Percentiles rank a stretch among this genome's conserved stretches.
Evolutionary conservation across 2,113 vertebrate species (phyloP).

Genomic region (Campylorhamphus procurvoides): DNA sequence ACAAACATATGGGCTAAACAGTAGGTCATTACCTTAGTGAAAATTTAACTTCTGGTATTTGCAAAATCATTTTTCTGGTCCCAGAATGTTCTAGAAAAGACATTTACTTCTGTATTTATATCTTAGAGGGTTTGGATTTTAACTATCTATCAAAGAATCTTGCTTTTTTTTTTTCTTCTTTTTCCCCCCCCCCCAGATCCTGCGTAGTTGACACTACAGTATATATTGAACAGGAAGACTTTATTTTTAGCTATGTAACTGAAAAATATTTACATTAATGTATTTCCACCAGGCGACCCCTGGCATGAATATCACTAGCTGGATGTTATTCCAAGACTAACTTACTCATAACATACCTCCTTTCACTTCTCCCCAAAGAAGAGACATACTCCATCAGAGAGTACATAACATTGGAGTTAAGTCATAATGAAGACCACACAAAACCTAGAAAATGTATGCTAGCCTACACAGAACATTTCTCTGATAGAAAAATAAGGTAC

Average conservation of each 20-base stretch:
- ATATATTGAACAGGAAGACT: not conserved
- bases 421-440: not conserved
- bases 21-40: not conserved
- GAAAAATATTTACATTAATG: not conserved
- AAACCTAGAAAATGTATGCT: not conserved
- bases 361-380: not conserved
- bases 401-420: not conserved
- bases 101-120: not conserved
- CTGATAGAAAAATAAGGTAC: not conserved
- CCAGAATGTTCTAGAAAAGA: not conserved
- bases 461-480: not conserved
- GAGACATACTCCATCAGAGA: not conserved
- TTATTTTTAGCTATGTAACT: not conserved
- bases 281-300: not conserved
- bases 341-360: not conserved
- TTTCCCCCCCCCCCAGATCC: not conserved
- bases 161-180: not conserved
- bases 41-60: slow-evolving; percentile 27
- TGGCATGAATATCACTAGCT: not conserved
- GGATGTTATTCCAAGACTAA: not conserved
- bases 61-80: not conserved
- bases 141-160: not conserved
- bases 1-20: slow-evolving; percentile 2
- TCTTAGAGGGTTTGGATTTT: not conserved
- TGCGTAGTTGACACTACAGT: not conserved